Conservation (phyloP, 2,113 vertebrate genomes). For the Archocentrus centrarchus region DNA sequence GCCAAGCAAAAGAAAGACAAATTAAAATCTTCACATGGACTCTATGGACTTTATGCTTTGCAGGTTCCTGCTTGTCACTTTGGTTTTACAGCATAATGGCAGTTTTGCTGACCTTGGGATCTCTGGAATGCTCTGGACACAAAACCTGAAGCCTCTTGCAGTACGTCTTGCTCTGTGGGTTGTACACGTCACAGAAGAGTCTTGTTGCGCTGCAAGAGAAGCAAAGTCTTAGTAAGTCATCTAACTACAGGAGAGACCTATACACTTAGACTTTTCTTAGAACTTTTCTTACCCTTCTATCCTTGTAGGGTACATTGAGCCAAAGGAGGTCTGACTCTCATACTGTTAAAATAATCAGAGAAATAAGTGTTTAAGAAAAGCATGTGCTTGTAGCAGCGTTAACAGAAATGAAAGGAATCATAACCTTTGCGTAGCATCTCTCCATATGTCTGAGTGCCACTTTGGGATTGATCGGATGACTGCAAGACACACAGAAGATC, state of each 20-base stretch:
- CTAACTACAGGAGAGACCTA: background rate
- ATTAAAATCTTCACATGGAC: background rate
- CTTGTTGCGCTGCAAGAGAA: slow-evolving; percentile 84
- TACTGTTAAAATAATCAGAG: slow-evolving; percentile 78
- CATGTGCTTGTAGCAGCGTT: background rate
- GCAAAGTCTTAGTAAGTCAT: background rate
- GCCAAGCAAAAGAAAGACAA: background rate
- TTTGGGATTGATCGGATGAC: slow-evolving; percentile 93
- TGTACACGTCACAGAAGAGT: slow-evolving; percentile 95
- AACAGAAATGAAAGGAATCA: background rate
- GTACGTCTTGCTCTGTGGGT: slow-evolving; percentile 94
- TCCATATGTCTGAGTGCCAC: slow-evolving; percentile 94
- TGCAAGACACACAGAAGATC: slow-evolving; percentile 95
- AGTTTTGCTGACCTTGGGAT: slow-evolving; percentile 87
- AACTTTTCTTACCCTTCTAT: slow-evolving; percentile 89
- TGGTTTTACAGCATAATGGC: background rate
- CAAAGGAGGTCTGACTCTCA: slow-evolving; percentile 95
- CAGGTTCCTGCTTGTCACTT: background rate
- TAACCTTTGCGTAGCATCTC: slow-evolving; percentile 93
- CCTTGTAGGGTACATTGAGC: slow-evolving; percentile 93
- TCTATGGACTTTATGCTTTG: background rate
- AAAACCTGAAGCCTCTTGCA: slow-evolving; percentile 94
- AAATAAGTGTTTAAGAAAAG: background rate
- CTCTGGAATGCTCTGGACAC: slow-evolving; percentile 93
- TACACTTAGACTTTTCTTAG: background rate